phyloP scores from a whole-genome alignment of 2,888 invertebrate genomes.

The Drosophila conformis region DNA sequence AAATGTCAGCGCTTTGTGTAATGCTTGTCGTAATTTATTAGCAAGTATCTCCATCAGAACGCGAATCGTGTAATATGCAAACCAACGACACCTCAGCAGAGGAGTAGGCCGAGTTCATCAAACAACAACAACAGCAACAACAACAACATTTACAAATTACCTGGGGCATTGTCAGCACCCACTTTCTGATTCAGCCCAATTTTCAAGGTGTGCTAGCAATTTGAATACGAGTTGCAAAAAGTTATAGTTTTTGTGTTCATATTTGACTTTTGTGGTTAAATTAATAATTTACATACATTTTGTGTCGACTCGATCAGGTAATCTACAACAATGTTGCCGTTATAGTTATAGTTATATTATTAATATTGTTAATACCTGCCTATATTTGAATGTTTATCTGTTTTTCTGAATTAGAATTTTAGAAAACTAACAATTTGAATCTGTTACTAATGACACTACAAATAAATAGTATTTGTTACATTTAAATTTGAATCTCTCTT shows the following conservation, averaged over 20 bases:
- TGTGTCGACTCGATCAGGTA: not conserved
- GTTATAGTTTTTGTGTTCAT: conserved; percentile 9
- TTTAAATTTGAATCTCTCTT: not conserved
- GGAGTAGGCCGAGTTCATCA: conserved; percentile 21
- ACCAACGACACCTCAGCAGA: conserved; percentile 36
- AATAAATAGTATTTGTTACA: not conserved
- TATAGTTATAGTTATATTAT: too few relatives aligned
- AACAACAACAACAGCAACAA: conserved; percentile 4
- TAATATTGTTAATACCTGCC: not conserved
- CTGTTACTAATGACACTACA: not conserved
- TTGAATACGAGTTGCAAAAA: conserved; percentile 5
- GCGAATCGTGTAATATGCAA: conserved; percentile 25
- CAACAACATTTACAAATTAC: conserved; percentile 15
- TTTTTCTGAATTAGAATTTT: not conserved
- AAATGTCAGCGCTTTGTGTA: conserved; percentile 71
- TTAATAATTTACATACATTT: not conserved
- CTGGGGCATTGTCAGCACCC: conserved; percentile 30
- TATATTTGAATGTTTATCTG: not conserved
- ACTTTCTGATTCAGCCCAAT: conserved; percentile 24
- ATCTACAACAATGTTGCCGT: too few relatives aligned
- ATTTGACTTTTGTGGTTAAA: conserved; percentile 19
- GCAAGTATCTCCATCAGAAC: conserved; percentile 36
- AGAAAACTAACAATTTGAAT: not conserved
- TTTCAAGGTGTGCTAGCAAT: conserved; percentile 32
- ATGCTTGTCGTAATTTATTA: conserved; percentile 55